Percentiles rank a stretch among this genome's conserved stretches.
phyloP scores from a whole-genome alignment of 2,797 vertebrate species.

The Fundulus diaphanus region DNA sequence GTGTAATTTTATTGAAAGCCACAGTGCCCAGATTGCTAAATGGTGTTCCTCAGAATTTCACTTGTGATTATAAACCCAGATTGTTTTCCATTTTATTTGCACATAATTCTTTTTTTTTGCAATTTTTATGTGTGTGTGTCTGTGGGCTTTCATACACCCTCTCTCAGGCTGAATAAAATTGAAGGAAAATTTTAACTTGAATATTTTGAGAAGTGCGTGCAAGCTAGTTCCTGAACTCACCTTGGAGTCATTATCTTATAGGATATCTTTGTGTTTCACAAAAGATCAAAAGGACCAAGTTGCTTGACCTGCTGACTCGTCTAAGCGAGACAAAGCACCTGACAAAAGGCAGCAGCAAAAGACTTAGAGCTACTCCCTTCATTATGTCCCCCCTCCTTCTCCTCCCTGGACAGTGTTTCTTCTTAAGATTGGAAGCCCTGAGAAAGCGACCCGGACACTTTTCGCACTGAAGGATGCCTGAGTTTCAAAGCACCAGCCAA shows the following conservation, averaged over 20 bases:
- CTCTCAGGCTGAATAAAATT: slow-evolving; percentile 44
- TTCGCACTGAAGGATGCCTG: slow-evolving; percentile 73
- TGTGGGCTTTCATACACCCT: slow-evolving; percentile 37
- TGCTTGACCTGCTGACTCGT: slow-evolving; percentile 91
- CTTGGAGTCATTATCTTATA: slow-evolving; percentile 48
- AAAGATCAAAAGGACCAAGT: slow-evolving; percentile 77
- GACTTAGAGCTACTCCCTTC: slow-evolving; percentile 77
- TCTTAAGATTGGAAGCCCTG: slow-evolving; percentile 76
- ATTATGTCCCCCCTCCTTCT: slow-evolving; percentile 68
- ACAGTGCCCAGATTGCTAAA: slow-evolving; percentile 40
- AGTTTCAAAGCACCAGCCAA: slow-evolving; percentile 72
- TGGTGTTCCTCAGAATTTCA: slow-evolving; percentile 51
- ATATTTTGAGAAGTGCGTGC: slow-evolving; percentile 44
- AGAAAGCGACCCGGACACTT: slow-evolving; percentile 61
- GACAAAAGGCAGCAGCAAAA: slow-evolving; percentile 77
- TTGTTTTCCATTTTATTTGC: slow-evolving; percentile 38
- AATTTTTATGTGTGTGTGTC: background rate
- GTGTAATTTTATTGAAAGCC: slow-evolving; percentile 48
- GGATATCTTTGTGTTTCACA: slow-evolving; percentile 57
- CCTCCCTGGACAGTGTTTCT: slow-evolving; percentile 64
- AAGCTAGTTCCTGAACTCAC: slow-evolving; percentile 49
- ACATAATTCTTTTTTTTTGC: slow-evolving; percentile 18
- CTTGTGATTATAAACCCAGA: slow-evolving; percentile 46
- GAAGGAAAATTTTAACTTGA: slow-evolving; percentile 37
- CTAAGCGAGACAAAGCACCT: slow-evolving; percentile 84